Percentiles rank a stretch among this genome's conserved stretches.
These are phyloP conservation scores for Pseudocheirus occidentalis DNA, from an alignment of 2,797 vertebrate genomes.

Conservation along the genomic window DNA sequence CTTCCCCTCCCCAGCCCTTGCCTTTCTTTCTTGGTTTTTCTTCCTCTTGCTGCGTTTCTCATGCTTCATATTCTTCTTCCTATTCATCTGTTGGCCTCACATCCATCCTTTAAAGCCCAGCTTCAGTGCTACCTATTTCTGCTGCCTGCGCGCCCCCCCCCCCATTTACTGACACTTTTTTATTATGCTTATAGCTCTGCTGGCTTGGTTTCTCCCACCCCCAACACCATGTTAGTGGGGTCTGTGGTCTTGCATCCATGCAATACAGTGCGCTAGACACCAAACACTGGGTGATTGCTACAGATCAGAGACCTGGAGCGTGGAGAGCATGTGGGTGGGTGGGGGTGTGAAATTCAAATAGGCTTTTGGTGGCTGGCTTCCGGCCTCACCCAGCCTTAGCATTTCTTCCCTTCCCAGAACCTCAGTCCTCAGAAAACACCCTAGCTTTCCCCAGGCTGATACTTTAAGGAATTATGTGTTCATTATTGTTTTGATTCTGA, in stretches of 20 bases:
- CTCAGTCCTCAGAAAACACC: constrained; percentile 38
- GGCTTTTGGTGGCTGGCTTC: constrained; percentile 54
- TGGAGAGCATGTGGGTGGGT: constrained; percentile 29
- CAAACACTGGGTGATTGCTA: neutral
- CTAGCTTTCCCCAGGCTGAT: constrained; percentile 35
- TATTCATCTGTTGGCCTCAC: neutral
- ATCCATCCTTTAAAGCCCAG: neutral
- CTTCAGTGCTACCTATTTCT: neutral
- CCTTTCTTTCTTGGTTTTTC: neutral
- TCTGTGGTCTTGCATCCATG: neutral
- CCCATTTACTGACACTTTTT: neutral
- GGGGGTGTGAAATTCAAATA: neutral
- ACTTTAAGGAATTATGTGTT: constrained; percentile 29
- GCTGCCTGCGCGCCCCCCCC: neutral
- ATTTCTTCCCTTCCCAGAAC: constrained; percentile 52
- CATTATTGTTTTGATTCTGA: constrained; percentile 21
- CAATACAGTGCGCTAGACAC: neutral
- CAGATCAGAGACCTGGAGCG: neutral
- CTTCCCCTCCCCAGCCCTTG: neutral
- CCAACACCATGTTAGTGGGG: neutral
- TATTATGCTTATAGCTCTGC: neutral
- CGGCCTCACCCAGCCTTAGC: constrained; percentile 23
- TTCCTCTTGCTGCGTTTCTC: neutral
- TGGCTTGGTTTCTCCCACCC: neutral
- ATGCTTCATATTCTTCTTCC: neutral